A percentile compares a stretch with the other conserved stretches of the same genome.
phyloP scores from a whole-genome alignment of 64 coral and sea anemone species.

The Platygyra sinensis region DNA sequence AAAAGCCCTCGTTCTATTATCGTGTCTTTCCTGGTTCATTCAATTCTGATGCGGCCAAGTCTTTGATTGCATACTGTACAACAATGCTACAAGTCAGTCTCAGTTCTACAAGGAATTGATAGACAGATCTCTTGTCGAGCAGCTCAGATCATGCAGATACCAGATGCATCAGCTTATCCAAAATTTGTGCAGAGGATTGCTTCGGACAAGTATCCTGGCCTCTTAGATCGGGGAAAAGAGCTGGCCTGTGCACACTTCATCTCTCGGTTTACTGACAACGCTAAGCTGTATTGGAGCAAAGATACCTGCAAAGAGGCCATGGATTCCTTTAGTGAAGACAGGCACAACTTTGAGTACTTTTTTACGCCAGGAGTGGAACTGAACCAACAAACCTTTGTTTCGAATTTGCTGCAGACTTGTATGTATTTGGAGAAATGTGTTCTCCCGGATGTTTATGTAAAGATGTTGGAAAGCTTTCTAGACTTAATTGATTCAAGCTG shows the following conservation, averaged over 20 bases:
- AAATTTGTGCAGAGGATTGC: slow-evolving; percentile 1
- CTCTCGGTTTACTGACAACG: neutral
- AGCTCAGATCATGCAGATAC: neutral
- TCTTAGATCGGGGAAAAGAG: neutral
- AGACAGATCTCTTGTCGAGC: slow-evolving; percentile 5
- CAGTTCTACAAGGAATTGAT: neutral
- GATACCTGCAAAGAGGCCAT: slow-evolving; percentile 54
- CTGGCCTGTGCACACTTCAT: slow-evolving; percentile 21
- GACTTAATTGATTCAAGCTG: neutral
- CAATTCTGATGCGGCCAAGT: neutral
- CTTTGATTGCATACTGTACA: neutral
- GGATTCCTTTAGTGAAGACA: slow-evolving; percentile 25
- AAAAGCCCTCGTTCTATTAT: slow-evolving; percentile 11
- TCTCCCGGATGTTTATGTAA: neutral
- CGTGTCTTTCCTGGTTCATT: slow-evolving; percentile 8
- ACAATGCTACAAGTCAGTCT: neutral
- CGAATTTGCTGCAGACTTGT: neutral
- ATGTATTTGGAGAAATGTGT: slow-evolving; percentile 31
- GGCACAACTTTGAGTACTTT: slow-evolving; percentile 52
- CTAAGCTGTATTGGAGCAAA: slow-evolving; percentile 20
- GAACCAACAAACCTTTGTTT: neutral
- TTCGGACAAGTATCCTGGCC: neutral
- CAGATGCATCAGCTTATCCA: slow-evolving; percentile 36
- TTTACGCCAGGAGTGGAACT: neutral
- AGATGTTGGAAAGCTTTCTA: neutral